Evolutionary conservation across 2,113 vertebrate genomes (phyloP).

Genomic region (Zosterops pallidus): DNA sequence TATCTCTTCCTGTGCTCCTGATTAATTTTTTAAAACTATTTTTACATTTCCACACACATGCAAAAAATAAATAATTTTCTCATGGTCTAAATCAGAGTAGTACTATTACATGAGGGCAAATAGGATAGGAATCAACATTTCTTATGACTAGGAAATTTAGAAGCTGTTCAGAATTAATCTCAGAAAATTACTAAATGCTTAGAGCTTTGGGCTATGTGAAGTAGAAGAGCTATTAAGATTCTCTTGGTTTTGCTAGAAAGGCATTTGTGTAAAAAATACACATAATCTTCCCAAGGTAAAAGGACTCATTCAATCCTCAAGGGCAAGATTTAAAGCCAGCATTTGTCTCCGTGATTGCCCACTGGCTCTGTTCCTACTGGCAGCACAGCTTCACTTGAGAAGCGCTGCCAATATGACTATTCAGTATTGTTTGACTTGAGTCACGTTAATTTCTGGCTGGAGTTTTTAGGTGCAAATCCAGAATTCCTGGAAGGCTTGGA

Average conservation of each 20-base stretch:
- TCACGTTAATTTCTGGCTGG: neutral
- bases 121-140: neutral
- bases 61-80: neutral
- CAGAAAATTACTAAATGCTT: neutral
- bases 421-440: slow-evolving; percentile 33
- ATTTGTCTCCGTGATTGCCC: neutral
- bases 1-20: neutral
- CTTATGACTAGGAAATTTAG: neutral
- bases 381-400: neutral
- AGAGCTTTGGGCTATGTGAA: neutral
- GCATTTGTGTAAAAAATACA: neutral
- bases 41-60: neutral
- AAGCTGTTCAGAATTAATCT: neutral
- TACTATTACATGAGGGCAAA: neutral
- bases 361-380: slow-evolving; percentile 11
- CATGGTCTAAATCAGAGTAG: neutral
- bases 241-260: neutral
- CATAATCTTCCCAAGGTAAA: slow-evolving; percentile 30
- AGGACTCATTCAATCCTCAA: neutral
- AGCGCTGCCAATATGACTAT: neutral
- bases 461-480: slow-evolving; percentile 29
- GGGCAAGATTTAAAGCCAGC: slow-evolving; percentile 22
- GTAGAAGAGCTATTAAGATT: neutral
- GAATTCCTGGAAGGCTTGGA: slow-evolving; percentile 50
- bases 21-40: neutral